Percentiles rank a stretch among this genome's conserved stretches.
phyloP scores from a whole-genome alignment of 1,140 invertebrate species.

The Hyles euphorbiae region DNA sequence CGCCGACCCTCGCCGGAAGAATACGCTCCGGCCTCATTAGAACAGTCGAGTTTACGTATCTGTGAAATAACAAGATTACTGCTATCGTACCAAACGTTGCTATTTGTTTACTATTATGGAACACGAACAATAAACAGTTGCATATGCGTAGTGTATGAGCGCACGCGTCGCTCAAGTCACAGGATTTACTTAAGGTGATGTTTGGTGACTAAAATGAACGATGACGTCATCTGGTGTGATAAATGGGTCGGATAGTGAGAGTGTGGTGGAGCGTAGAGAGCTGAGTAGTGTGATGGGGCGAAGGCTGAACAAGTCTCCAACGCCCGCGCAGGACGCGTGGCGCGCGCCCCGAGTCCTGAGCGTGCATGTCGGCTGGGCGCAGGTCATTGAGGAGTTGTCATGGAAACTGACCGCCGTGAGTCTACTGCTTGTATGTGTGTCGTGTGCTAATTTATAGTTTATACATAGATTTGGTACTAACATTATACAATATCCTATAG shows the following conservation, averaged over 20 bases:
- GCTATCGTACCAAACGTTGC: constrained; percentile 9
- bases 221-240: constrained; percentile 22
- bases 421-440: constrained; percentile 12
- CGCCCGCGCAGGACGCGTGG: background rate
- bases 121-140: background rate
- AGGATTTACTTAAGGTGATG: background rate
- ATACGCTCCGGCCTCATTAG: constrained; percentile 19
- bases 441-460: background rate
- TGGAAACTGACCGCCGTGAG: constrained; percentile 46
- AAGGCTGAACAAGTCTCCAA: background rate
- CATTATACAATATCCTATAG: too few species aligned
- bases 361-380: constrained; percentile 41
- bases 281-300: background rate
- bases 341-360: constrained; percentile 20
- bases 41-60: constrained; percentile 15
- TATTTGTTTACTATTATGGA: constrained; percentile 14
- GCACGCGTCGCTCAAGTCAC: background rate
- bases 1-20: constrained; percentile 21
- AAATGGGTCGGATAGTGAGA: constrained; percentile 27
- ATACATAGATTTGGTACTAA: background rate
- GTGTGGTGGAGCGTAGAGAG: constrained; percentile 15
- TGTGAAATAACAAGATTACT: constrained; percentile 17
- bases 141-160: constrained; percentile 1
- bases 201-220: constrained; percentile 6
- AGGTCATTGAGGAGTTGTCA: constrained; percentile 51